Percentiles rank a stretch among this genome's conserved stretches.
Evolutionary conservation across 1,140 invertebrate genomes (phyloP).

Genomic region (Glossosoma conforme): DNA sequence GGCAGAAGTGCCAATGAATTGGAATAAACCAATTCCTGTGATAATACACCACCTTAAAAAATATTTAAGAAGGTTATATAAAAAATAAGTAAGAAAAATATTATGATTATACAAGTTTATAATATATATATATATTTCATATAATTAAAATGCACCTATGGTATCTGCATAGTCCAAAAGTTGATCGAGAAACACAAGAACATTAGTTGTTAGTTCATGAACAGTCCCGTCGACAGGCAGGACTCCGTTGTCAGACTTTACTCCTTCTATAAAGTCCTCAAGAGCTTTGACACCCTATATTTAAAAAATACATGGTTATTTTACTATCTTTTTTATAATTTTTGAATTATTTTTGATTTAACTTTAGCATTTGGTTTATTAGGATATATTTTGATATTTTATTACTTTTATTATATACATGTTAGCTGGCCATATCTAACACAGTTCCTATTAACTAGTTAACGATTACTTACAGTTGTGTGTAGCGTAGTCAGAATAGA

Average conservation of each 20-base stretch:
- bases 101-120: background rate
- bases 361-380: too few relatives aligned
- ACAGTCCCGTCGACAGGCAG: constrained; percentile 92
- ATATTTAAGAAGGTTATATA: too few relatives aligned
- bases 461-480: constrained; percentile 60
- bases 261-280: constrained; percentile 89
- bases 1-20: constrained; percentile 41
- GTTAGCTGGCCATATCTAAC: too few relatives aligned
- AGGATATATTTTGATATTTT: too few relatives aligned
- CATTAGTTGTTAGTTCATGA: constrained; percentile 91
- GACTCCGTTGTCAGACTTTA: constrained; percentile 76
- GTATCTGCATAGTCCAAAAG: constrained; percentile 74
- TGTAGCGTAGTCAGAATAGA: constrained; percentile 71
- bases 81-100: background rate
- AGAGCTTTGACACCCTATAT: constrained; percentile 77
- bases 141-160: constrained; percentile 47
- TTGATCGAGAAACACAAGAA: constrained; percentile 83
- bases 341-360: too few relatives aligned
- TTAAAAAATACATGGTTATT: constrained; percentile 9
- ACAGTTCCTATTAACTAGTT: too few relatives aligned
- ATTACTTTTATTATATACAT: too few relatives aligned
- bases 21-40: constrained; percentile 56
- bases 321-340: too few relatives aligned
- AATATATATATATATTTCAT: constrained; percentile 7
- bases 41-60: constrained; percentile 47